A percentile compares a stretch with the other conserved stretches of the same genome.
phyloP scores from a whole-genome alignment of 2,113 vertebrate species.

The Sander lucioperca region DNA sequence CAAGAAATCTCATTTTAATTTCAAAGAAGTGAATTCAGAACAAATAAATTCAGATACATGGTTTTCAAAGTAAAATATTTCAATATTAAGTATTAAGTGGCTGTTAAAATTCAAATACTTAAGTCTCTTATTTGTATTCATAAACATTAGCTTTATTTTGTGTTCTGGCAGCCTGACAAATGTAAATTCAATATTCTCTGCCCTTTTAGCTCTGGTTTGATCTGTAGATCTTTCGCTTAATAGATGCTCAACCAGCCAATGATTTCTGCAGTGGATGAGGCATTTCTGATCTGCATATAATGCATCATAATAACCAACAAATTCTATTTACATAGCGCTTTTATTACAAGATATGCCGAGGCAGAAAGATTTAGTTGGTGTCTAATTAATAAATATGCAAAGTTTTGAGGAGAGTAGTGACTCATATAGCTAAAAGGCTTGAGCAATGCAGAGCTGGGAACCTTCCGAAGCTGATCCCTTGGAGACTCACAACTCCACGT shows the following conservation, averaged over 20 bases:
- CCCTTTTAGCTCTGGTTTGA: not conserved
- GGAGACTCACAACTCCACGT: slow-evolving; percentile 31
- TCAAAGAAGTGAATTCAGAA: too few relatives aligned
- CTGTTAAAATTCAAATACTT: too few relatives aligned
- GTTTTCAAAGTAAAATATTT: too few relatives aligned
- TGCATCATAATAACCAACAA: not conserved
- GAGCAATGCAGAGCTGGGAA: slow-evolving; percentile 20
- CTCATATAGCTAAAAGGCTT: slow-evolving; percentile 39
- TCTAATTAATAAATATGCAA: slow-evolving; percentile 39
- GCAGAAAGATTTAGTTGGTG: slow-evolving; percentile 12
- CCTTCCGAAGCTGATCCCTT: slow-evolving; percentile 43
- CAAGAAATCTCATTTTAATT: too few relatives aligned
- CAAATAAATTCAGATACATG: too few relatives aligned
- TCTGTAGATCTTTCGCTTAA: not conserved
- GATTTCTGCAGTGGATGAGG: not conserved
- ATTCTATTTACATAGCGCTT: slow-evolving; percentile 30
- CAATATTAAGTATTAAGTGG: too few relatives aligned
- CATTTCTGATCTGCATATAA: slow-evolving; percentile 40
- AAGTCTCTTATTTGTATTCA: too few relatives aligned
- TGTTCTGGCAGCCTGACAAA: slow-evolving; percentile 43
- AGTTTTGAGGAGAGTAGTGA: slow-evolving; percentile 47
- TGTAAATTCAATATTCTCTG: slow-evolving; percentile 35
- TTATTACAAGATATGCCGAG: not conserved
- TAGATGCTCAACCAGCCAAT: not conserved
- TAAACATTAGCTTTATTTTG: slow-evolving; percentile 13